A percentile compares a stretch with the other conserved stretches of the same genome.
Conservation (phyloP, 2,888 invertebrate species). For the Microctonus aethiopoides region DNA sequence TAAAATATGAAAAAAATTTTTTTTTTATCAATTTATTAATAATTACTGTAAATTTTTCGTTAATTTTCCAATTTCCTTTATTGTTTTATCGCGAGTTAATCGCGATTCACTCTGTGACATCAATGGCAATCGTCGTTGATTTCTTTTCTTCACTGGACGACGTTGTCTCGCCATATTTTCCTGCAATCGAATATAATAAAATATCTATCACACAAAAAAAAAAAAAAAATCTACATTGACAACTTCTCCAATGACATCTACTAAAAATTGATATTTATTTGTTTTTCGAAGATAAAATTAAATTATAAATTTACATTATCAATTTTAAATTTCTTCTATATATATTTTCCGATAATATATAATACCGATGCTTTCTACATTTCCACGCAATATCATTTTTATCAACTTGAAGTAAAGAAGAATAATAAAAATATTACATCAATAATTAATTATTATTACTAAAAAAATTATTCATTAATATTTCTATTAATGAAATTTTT, state of each 20-base stretch:
- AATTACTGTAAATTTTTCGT: constrained; percentile 8
- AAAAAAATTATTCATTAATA: too few relatives aligned
- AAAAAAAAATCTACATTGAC: too few relatives aligned
- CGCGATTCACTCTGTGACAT: background rate
- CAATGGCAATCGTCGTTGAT: background rate
- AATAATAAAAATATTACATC: too few relatives aligned
- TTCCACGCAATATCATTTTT: too few relatives aligned
- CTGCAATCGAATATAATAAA: background rate
- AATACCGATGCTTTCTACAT: too few relatives aligned
- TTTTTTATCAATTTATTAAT: background rate
- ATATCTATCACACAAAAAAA: background rate
- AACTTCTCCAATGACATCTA: too few relatives aligned
- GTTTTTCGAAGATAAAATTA: background rate
- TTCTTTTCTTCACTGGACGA: background rate
- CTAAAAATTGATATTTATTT: background rate
- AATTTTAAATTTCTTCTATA: background rate
- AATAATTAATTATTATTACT: too few relatives aligned
- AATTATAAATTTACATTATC: background rate
- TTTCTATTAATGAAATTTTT: too few relatives aligned
- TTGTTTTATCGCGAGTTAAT: background rate
- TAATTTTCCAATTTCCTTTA: background rate
- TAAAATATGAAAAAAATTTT: too few relatives aligned
- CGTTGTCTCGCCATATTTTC: background rate
- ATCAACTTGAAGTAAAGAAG: too few relatives aligned
- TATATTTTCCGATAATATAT: too few relatives aligned